These are phyloP conservation scores for Phalacrocorax brasilianus DNA, from an alignment of 2,113 vertebrate species.

Conservation along the genomic window DNA sequence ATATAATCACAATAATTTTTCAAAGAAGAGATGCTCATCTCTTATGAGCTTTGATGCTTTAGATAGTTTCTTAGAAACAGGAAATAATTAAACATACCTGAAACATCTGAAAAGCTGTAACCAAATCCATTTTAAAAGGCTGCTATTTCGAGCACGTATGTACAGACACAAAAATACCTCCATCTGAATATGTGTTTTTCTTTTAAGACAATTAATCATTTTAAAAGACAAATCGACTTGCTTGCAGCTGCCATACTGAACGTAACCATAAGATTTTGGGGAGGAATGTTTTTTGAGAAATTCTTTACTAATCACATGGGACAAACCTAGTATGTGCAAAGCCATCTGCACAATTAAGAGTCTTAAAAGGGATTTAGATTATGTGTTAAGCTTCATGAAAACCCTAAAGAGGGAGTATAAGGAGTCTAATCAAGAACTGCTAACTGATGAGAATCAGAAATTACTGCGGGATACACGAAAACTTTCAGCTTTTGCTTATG, in stretches of 20 bases:
- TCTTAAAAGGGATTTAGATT: constrained; percentile 47
- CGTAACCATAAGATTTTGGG: neutral
- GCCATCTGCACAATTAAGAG: constrained; percentile 33
- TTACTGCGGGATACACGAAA: neutral
- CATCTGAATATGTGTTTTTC: neutral
- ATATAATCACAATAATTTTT: neutral
- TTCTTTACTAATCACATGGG: constrained; percentile 15
- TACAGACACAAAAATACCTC: neutral
- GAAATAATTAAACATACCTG: neutral
- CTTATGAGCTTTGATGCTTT: neutral
- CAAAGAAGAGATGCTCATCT: neutral
- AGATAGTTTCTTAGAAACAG: neutral
- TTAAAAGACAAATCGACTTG: neutral
- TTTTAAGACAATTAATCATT: neutral
- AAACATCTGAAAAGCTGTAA: neutral
- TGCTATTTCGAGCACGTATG: neutral
- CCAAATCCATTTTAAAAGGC: neutral
- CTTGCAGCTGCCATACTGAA: neutral
- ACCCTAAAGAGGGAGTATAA: neutral
- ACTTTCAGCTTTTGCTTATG: neutral
- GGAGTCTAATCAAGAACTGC: neutral
- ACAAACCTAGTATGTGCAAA: constrained; percentile 19
- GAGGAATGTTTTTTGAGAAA: neutral
- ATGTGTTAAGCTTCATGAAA: constrained; percentile 14
- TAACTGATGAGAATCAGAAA: neutral